A percentile compares a stretch with the other conserved stretches of the same genome.
Evolutionary conservation across 2,797 vertebrate species (phyloP).

Genomic region (Scolopax bukidnonensis): DNA sequence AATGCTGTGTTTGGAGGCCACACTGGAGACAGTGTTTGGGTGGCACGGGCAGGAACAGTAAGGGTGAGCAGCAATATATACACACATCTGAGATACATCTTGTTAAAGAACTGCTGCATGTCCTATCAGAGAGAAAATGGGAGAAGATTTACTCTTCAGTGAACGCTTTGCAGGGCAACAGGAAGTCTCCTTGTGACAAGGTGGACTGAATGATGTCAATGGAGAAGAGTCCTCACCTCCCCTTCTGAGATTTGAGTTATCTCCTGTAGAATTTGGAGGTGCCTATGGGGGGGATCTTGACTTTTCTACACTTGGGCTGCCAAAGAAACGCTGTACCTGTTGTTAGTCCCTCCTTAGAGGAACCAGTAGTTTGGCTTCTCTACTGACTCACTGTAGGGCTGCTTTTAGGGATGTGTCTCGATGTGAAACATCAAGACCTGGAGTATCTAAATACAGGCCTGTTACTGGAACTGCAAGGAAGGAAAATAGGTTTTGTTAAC

Average conservation of each 20-base stretch:
- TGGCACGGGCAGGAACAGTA: background rate
- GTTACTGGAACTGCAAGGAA: background rate
- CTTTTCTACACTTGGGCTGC: background rate
- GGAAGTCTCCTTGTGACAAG: accelerated
- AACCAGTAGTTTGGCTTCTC: background rate
- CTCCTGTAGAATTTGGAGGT: background rate
- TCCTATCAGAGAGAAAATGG: background rate
- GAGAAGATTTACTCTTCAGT: background rate
- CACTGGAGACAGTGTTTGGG: background rate
- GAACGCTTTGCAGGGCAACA: background rate
- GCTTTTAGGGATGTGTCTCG: background rate
- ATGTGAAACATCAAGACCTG: background rate
- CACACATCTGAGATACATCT: background rate
- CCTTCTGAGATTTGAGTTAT: background rate
- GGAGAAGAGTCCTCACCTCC: background rate
- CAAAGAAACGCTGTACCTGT: background rate
- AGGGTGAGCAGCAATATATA: background rate
- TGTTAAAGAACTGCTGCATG: background rate
- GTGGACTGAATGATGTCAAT: background rate
- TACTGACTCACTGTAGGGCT: background rate
- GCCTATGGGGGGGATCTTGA: background rate
- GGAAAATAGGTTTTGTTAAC: background rate
- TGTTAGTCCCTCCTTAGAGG: background rate
- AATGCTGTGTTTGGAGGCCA: background rate
- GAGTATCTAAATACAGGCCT: background rate